Evolutionary conservation across 2,113 vertebrate species (phyloP), one percentile per base, ranked within the genome.

Genomic region (Cichladusa arquata): DNA sequence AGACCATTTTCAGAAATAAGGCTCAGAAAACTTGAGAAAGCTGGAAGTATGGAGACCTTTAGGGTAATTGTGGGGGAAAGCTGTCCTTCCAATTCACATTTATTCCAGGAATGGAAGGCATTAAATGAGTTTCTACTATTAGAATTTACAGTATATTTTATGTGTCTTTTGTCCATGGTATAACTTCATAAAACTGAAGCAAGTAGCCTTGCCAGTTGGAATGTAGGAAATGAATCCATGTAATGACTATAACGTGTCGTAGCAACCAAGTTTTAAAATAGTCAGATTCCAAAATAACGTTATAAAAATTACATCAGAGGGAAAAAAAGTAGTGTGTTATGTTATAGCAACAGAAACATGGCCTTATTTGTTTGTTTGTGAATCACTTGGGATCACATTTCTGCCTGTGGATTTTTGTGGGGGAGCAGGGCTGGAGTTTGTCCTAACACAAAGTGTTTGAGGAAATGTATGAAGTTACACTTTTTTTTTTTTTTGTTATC

Each of bases 181-280:
- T 47, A 91, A 72, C 76, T 96, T 95, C 17, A 70, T 95, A 92
- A 89, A 94, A 81, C 47, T 67, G 69, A 78, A 92, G 50, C 86
- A 88, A 86, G 80, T 57, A 88, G 64, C 72, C 58, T 91, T 96
- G 89, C 94, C 73, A 33, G 7, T 92, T 93, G 77, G 92, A 94
- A 96, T 93, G 61, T 84, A 60, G 73, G 78, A 83, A 96, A 74
- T 93, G 66, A 85, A 82, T 92, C 74, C 10, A 11, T 91, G 38
- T 67, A 94, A 81, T 73, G 80, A 61, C n/a, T 86, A 36, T 71
- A 76, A 69, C 11, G 4, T 93, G 78, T 95, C 4, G 6, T 96
- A 86, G 89, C 86, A 96, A 95, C 84, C 31, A 53, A 88, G 58
- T 95, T 95, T 88, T 96, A 88, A 95, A 94, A 72, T 62, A 96